Evolutionary conservation across 35 echinoderm and acorn worm species (phyloP), one percentile per base, ranked within the genome.

Genomic region (Holothuria glaberrima): DNA sequence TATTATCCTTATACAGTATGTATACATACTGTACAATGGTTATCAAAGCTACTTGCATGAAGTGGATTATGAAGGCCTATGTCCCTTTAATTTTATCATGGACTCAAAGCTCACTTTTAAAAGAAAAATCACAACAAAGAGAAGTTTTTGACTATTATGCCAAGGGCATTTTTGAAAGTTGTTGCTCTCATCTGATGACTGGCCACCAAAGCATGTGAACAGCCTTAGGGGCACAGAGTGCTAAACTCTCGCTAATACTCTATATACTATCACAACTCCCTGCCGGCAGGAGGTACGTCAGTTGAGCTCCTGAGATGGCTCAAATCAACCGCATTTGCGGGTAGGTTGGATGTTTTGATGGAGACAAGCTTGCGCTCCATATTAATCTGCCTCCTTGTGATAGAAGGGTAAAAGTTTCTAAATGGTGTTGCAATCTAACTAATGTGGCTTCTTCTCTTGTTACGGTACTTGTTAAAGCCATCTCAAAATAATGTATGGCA

Each of bases 131-230:
- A 56, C 79, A 82, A 82, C 79, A 82, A 82, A 82, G 79, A 56
- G 71, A 41, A 38, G 31, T 2, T 69, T 60, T 82, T 82, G 46
- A 82, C 28, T 82, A 58, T 82, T 18, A 9, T 14, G 44, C 79
- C 79, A 24, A 50, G n/a, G 48, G 79, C 79, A 59, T 19, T 30
- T 48, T 60, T 75, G 71, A 50, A 60, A 33, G 79, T 82, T 82
- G 79, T 58, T 82, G 79, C 71, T 78, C 31, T 82, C 79, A 27
- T 19, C 24, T 82, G 79, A 82, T 82, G 79, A 82, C 79, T 82
- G 79, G 46, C 79, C 79, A 82, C 48, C 46, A 60, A 82, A 60
- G 79, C 79, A 82, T 82, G 79, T 82, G 57, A 82, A 58, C 20
- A 82, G 79, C 79, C 74, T 57, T 10, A 33, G 48, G 79, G 79